Evolutionary conservation across 2,113 vertebrate species (phyloP).

Genomic region (Ovis canadensis): DNA sequence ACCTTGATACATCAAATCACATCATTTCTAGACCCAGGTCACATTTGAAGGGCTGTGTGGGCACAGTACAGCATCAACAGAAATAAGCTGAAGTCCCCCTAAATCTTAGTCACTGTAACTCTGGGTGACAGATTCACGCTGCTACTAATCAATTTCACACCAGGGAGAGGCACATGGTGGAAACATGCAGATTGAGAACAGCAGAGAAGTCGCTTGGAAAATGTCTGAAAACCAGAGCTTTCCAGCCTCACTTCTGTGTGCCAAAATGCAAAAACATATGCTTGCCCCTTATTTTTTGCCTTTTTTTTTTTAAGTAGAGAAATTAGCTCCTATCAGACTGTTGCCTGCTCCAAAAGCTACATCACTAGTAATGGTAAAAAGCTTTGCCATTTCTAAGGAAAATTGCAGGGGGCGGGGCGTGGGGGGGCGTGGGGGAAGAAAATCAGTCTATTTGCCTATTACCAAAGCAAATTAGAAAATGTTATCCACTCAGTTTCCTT

Average conservation of each 20-base stretch:
- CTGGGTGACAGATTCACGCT: slow-evolving; percentile 30
- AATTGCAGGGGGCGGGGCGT: accelerated
- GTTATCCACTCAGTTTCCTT: neutral
- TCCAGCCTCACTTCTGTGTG: slow-evolving; percentile 45
- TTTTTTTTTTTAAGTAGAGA: neutral
- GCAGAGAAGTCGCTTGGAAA: slow-evolving; percentile 10
- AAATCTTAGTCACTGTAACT: neutral
- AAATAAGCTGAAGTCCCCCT: neutral
- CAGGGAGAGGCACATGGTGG: neutral
- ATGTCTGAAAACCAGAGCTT: slow-evolving; percentile 40
- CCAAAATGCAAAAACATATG: slow-evolving; percentile 54
- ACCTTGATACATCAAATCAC: neutral
- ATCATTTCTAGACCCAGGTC: neutral
- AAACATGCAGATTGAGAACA: slow-evolving; percentile 31
- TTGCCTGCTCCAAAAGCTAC: neutral
- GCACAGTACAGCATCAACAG: neutral
- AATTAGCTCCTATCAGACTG: neutral
- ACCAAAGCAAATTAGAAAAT: neutral
- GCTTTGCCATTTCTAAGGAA: neutral
- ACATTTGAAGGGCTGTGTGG: neutral
- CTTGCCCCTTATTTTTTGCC: neutral
- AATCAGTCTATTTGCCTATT: neutral
- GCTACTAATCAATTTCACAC: slow-evolving; percentile 64
- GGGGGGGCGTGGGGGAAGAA: neutral
- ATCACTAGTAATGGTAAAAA: neutral